These are phyloP conservation scores for Drosophila macrospina DNA, from an alignment of 2,888 invertebrate species.

Conservation along the genomic window DNA sequence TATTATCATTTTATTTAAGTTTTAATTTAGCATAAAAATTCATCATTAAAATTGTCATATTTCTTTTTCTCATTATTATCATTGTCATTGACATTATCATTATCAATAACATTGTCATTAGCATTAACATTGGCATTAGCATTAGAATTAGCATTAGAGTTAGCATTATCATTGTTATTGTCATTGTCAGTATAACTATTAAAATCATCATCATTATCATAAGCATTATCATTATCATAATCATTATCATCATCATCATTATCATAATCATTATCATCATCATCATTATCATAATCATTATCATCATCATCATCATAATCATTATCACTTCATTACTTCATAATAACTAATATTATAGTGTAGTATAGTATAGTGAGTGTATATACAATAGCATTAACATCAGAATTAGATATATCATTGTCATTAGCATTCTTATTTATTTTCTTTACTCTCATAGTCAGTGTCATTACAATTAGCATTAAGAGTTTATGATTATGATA, in stretches of 20 bases:
- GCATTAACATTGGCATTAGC: too few relatives aligned
- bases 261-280: neutral
- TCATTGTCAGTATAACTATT: too few relatives aligned
- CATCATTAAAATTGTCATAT: too few relatives aligned
- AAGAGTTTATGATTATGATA: neutral
- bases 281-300: neutral
- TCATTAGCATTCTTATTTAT: neutral
- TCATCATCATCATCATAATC: neutral
- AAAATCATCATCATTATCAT: too few relatives aligned
- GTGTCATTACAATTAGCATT: neutral
- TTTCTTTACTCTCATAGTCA: neutral
- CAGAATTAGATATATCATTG: neutral
- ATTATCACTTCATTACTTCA: neutral
- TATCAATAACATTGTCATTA: too few relatives aligned
- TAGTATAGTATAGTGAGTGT: too few relatives aligned
- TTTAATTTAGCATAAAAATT: too few relatives aligned
- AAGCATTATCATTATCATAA: neutral
- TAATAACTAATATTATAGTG: too few relatives aligned
- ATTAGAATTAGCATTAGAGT: neutral
- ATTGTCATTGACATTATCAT: too few relatives aligned
- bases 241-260: neutral
- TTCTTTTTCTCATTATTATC: too few relatives aligned
- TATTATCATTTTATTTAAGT: too few relatives aligned
- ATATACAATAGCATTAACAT: too few relatives aligned
- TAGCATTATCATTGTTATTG: neutral